Percentiles rank a stretch among this genome's conserved stretches.
Evolutionary conservation across 2,888 invertebrate genomes (phyloP).

Genomic region (Hipparchia sbordonii): DNA sequence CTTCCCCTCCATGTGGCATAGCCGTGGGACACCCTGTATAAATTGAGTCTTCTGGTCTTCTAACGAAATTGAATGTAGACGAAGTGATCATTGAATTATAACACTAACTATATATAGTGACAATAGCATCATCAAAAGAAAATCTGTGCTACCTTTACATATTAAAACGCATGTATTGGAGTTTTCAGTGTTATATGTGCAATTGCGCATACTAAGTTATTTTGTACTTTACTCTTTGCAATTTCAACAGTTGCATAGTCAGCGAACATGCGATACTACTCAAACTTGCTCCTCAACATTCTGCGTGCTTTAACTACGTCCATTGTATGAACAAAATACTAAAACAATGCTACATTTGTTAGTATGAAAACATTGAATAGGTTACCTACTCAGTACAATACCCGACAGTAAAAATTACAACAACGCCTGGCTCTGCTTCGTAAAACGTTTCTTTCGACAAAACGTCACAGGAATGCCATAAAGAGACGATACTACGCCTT

Average conservation of each 20-base stretch:
- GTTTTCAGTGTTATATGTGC: background rate
- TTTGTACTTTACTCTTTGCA: background rate
- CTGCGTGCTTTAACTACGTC: background rate
- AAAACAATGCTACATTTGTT: slow-evolving; percentile 3
- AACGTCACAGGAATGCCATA: too few relatives aligned
- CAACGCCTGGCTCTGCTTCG: too few relatives aligned
- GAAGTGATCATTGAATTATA: too few relatives aligned
- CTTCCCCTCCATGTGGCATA: too few relatives aligned
- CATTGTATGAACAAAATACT: slow-evolving; percentile 1
- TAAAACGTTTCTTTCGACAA: too few relatives aligned
- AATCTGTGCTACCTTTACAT: background rate
- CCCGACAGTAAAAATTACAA: too few relatives aligned
- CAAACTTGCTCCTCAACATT: background rate
- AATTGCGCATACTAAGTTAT: background rate
- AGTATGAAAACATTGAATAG: background rate
- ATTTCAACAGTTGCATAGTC: slow-evolving; percentile 1
- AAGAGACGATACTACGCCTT: too few relatives aligned
- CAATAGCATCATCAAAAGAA: background rate
- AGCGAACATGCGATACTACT: background rate
- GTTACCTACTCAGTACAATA: background rate
- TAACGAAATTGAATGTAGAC: too few relatives aligned
- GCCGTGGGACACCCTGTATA: too few relatives aligned
- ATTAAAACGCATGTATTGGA: background rate
- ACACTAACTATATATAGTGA: background rate
- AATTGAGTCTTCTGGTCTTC: too few relatives aligned